Percentiles rank a stretch among this genome's conserved stretches.
Conservation (phyloP, 2,113 vertebrate species). For the Phocoena sinus region DNA sequence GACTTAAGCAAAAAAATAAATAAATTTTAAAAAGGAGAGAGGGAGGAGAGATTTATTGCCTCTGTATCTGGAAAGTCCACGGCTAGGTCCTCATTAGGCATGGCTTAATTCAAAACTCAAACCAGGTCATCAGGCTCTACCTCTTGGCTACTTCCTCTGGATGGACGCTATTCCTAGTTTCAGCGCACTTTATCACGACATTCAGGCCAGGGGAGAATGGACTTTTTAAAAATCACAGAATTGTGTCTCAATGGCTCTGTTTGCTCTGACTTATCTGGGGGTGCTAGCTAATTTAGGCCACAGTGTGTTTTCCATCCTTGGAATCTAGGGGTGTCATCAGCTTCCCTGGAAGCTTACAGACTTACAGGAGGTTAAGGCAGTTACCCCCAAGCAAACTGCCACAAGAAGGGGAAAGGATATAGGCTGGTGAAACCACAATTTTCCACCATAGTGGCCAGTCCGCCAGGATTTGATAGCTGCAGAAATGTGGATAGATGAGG, state of each 20-base stretch:
- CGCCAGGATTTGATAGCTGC: neutral
- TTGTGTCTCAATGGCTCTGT: neutral
- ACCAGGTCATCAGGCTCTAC: neutral
- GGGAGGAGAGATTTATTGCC: neutral
- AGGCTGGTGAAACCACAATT: neutral
- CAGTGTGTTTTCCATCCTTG: neutral
- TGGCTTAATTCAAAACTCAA: neutral
- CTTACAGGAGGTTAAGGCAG: neutral
- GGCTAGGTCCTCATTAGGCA: neutral
- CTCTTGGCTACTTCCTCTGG: neutral
- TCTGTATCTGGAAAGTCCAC: neutral
- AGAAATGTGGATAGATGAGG: neutral
- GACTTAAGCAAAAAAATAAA: neutral
- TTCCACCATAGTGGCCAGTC: neutral
- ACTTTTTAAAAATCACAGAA: neutral
- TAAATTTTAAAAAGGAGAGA: rapidly evolving
- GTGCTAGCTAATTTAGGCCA: neutral
- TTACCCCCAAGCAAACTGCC: neutral
- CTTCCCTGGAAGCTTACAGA: neutral
- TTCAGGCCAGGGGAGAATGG: neutral
- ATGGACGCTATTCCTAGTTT: neutral
- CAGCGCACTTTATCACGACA: neutral
- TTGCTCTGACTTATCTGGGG: neutral
- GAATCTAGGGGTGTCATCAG: neutral
- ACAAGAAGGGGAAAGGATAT: neutral